Evolutionary conservation across 1,140 invertebrate genomes (phyloP).

Genomic region (Bombus difficillimus): DNA sequence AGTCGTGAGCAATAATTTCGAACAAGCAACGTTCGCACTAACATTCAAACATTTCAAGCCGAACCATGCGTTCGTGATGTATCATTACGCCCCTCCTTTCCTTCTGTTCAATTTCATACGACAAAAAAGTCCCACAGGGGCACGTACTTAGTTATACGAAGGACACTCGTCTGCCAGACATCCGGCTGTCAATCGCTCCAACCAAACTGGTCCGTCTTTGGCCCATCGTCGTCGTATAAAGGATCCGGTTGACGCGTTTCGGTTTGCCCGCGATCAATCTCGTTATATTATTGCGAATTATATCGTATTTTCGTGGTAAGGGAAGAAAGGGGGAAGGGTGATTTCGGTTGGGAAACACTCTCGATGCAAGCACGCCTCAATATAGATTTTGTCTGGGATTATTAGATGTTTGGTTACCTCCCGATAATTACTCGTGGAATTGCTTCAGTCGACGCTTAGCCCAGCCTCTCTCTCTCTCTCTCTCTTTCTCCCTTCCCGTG

Average conservation of each 20-base stretch:
- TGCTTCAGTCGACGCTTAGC: conserved; percentile 49
- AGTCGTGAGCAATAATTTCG: conserved; percentile 11
- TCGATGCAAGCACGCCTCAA: conserved; percentile 19
- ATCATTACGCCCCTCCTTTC: conserved; percentile 47
- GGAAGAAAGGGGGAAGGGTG: background rate
- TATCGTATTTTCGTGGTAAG: conserved; percentile 11
- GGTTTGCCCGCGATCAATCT: background rate
- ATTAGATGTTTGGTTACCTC: conserved; percentile 70
- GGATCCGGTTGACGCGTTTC: background rate
- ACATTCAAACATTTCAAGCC: background rate
- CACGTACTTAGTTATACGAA: background rate
- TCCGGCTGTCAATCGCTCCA: conserved; percentile 56
- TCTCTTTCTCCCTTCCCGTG: background rate
- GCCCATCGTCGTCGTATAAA: background rate
- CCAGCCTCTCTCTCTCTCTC: conserved; percentile 5
- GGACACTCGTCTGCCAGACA: conserved; percentile 59
- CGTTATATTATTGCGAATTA: conserved; percentile 55
- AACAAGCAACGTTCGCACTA: background rate
- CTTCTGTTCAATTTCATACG: conserved; percentile 57
- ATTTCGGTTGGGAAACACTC: conserved; percentile 4
- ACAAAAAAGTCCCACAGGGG: conserved; percentile 19
- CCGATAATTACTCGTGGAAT: conserved; percentile 71
- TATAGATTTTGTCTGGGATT: conserved; percentile 67
- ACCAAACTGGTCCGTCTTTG: conserved; percentile 32
- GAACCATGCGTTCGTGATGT: background rate